These are phyloP conservation scores for Sebastes iracundus DNA, from an alignment of 2,797 vertebrate genomes.

Conservation along the genomic window DNA sequence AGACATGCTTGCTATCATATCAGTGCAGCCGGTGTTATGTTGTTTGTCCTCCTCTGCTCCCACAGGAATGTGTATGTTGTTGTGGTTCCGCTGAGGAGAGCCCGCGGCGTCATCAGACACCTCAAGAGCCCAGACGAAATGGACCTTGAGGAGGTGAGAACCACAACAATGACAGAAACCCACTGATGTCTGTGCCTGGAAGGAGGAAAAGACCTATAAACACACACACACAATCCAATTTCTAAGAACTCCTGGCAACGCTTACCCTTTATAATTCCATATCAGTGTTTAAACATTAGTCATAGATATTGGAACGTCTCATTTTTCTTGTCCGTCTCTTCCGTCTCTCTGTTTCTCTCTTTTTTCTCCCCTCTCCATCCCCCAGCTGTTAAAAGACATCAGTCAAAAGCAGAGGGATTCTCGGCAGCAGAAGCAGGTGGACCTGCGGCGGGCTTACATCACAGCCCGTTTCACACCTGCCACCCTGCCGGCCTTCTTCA, in stretches of 20 bases:
- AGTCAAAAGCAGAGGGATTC: constrained; percentile 88
- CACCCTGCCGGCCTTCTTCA: constrained; percentile 90
- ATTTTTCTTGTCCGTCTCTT: constrained; percentile 9
- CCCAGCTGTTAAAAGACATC: constrained; percentile 92
- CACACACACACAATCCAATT: constrained; percentile 21
- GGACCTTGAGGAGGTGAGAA: constrained; percentile 96
- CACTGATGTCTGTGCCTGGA: constrained; percentile 46
- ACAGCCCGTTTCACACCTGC: constrained; percentile 90
- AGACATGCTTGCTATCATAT: not conserved
- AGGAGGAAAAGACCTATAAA: constrained; percentile 43
- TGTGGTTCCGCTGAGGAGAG: constrained; percentile 91
- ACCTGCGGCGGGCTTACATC: constrained; percentile 92
- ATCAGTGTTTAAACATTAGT: constrained; percentile 41
- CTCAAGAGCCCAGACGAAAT: constrained; percentile 95
- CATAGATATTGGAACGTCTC: constrained; percentile 24
- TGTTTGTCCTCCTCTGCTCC: constrained; percentile 46
- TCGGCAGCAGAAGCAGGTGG: constrained; percentile 91
- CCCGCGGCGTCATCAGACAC: constrained; percentile 88
- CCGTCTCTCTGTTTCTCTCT: not conserved
- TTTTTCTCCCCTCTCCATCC: not conserved
- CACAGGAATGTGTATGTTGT: constrained; percentile 94
- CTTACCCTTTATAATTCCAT: constrained; percentile 45
- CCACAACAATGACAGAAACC: constrained; percentile 35
- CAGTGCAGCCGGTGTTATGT: constrained; percentile 17
- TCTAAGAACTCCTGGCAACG: constrained; percentile 41